Percentiles rank a stretch among this genome's conserved stretches.
Evolutionary conservation across 2,113 vertebrate species (phyloP).

Genomic region (Pedionomus torquatus): DNA sequence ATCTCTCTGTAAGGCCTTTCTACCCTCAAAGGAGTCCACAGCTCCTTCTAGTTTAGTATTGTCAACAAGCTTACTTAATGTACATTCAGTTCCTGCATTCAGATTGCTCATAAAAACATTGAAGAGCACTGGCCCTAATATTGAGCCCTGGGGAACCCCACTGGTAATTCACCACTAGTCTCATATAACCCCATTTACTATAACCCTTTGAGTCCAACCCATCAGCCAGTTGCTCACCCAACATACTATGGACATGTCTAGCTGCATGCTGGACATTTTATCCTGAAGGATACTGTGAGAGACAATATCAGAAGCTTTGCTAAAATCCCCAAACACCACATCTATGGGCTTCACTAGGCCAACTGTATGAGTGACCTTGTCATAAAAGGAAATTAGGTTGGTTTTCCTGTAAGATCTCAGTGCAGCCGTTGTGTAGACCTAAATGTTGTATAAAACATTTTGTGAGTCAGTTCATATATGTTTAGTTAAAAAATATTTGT

Average conservation of each 20-base stretch:
- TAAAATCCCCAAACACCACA: neutral
- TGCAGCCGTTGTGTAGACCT: neutral
- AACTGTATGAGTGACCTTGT: neutral
- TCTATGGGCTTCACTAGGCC: neutral
- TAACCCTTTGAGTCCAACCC: neutral
- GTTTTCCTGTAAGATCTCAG: neutral
- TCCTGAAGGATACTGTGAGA: neutral
- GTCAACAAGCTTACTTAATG: neutral
- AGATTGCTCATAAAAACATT: neutral
- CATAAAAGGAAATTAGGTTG: neutral
- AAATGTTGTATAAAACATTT: neutral
- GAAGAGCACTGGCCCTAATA: neutral
- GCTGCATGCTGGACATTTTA: neutral
- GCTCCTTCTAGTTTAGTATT: neutral
- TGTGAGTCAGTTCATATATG: neutral
- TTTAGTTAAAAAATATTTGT: neutral
- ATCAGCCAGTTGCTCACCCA: neutral
- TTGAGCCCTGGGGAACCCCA: neutral
- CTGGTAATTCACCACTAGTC: neutral
- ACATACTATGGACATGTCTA: fast-evolving
- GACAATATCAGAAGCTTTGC: neutral
- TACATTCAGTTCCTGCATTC: neutral
- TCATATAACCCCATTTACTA: neutral
- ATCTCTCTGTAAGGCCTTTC: neutral
- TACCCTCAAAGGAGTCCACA: neutral